phyloP scores from a whole-genome alignment of 2,888 invertebrate genomes.

The Hydropsyche betteni region DNA sequence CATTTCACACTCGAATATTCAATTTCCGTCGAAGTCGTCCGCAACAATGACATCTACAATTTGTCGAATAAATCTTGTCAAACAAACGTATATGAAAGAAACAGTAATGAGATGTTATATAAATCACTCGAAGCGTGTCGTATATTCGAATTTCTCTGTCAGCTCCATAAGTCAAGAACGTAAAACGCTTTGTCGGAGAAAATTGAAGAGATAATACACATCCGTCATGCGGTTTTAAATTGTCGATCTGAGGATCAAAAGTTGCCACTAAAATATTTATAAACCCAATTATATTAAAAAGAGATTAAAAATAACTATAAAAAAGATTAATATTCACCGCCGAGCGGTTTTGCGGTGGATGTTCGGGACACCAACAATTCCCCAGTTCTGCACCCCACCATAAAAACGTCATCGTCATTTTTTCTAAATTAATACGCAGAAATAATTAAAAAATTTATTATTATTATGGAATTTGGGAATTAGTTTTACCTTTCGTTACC shows the following conservation, averaged over 20 bases:
- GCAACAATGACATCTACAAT: neutral
- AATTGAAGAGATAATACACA: constrained; percentile 41
- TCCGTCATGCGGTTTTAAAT: constrained; percentile 42
- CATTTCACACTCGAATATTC: constrained; percentile 8
- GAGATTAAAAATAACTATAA: neutral
- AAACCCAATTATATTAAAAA: neutral
- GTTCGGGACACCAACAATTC: constrained; percentile 45
- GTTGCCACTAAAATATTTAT: constrained; percentile 3
- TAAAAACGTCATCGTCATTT: constrained; percentile 39
- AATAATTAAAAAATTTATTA: too few relatives aligned
- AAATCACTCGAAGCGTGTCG: constrained; percentile 38
- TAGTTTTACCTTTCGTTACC: constrained; percentile 2
- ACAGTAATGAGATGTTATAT: neutral
- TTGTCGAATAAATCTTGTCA: neutral
- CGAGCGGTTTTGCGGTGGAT: constrained; percentile 28
- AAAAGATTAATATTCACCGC: constrained; percentile 33
- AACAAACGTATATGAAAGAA: neutral
- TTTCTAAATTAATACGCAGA: neutral
- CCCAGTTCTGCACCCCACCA: constrained; percentile 45
- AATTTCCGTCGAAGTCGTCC: neutral
- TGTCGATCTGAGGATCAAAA: constrained; percentile 33
- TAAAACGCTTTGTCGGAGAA: neutral
- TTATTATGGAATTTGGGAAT: neutral
- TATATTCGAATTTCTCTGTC: constrained; percentile 46
- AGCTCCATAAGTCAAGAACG: constrained; percentile 44